These are phyloP conservation scores for Torymus tubicola DNA, from an alignment of 2,888 invertebrate species.

Conservation along the genomic window DNA sequence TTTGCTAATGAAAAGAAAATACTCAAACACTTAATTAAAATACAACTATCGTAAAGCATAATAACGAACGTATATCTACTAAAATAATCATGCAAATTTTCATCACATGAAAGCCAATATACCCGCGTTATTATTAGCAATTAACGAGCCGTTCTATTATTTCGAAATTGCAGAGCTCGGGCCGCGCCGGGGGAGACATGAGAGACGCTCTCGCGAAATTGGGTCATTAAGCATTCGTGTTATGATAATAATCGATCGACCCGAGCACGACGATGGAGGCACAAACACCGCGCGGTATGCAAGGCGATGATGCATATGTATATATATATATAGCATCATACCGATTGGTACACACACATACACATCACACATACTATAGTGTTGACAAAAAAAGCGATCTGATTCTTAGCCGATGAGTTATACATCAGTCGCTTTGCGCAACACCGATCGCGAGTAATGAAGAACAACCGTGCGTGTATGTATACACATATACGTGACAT, in stretches of 20 bases:
- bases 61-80: too few species aligned
- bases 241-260: slow-evolving; percentile 35
- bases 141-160: slow-evolving; percentile 8
- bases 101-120: too few species aligned
- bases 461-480: slow-evolving; percentile 5
- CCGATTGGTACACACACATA: neutral
- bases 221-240: slow-evolving; percentile 23
- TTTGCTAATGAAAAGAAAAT: too few species aligned
- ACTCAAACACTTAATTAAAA: too few species aligned
- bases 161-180: neutral
- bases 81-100: too few species aligned
- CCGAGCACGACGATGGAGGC: neutral
- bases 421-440: slow-evolving; percentile 7
- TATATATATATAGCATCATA: neutral
- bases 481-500: neutral
- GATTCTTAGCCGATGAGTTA: slow-evolving; percentile 1
- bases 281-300: neutral
- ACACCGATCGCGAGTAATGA: neutral
- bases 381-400: slow-evolving; percentile 37
- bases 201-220: slow-evolving; percentile 22
- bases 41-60: too few species aligned
- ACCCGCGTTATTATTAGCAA: neutral
- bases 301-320: neutral
- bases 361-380: neutral
- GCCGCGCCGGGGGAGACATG: neutral